Evolutionary conservation across 2,797 vertebrate genomes (phyloP), one percentile per base, ranked within the genome.

Genomic region (Fistularia tabacaria): DNA sequence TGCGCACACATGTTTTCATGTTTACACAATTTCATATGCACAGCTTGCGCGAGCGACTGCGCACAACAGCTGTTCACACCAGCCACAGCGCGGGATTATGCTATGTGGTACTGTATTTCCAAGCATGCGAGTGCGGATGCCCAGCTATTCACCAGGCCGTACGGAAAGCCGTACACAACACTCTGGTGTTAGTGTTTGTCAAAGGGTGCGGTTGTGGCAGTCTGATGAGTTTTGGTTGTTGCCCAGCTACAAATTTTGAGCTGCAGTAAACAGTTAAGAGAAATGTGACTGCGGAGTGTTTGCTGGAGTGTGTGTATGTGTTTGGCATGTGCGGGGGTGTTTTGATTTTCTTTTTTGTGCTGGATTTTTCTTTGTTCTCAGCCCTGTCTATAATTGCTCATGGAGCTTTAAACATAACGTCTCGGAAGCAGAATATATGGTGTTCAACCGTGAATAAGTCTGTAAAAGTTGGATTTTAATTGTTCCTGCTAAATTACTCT

Each of bases 141-240:
- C 69, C n/a, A 54, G 63, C 49, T 62, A 62, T 73, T 74, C 75
- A 49, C 72, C 74, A 51, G 46, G 62, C 58, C 57, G 50, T 46
- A 66, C 69, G 66, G 76, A 79, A 76, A 62, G 55, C 58, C 63
- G 63, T 78, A 72, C n/a, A 68, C 60, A 62, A 74, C 62, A 58
- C 57, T 55, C 62, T 66, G 60, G 74, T 70, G 80, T 82, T 76
- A 71, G 48, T 54, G 65, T 80, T 82, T 80, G 88, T 86, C 59
- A 39, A 36, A 56, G 86, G 88, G 86, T 80, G 89, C 86, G 88
- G 83, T 74, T 76, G 76, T 74, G 79, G 71, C 52, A 70, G 73
- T 78, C 76, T 75, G 57, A 37, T 70, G 68, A 75, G 84, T 78
- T 85, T 83, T 76, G 77, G 68, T 80, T 56, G 40, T 64, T 73